Percentiles rank a stretch among this genome's conserved stretches.
These are phyloP conservation scores for Meda fulgida DNA, from an alignment of 2,797 vertebrate genomes.

Conservation along the genomic window DNA sequence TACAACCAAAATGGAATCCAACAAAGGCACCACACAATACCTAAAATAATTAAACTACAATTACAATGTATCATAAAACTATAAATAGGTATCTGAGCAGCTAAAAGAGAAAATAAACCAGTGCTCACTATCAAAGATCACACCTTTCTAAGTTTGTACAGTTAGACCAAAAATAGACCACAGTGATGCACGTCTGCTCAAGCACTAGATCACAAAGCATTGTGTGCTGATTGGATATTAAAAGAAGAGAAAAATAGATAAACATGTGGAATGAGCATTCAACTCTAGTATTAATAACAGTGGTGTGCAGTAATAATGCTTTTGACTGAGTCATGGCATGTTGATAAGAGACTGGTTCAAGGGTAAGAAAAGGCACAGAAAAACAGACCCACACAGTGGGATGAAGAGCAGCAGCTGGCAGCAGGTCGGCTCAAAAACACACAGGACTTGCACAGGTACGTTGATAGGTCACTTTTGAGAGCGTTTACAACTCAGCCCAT, in stretches of 20 bases:
- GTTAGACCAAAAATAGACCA: slow-evolving; percentile 73
- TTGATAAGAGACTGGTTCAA: slow-evolving; percentile 53
- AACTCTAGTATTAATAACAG: slow-evolving; percentile 41
- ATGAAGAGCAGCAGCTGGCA: slow-evolving; percentile 65
- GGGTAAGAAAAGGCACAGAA: slow-evolving; percentile 79
- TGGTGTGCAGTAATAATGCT: slow-evolving; percentile 39
- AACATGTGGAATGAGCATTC: slow-evolving; percentile 39
- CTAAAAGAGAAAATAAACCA: slow-evolving; percentile 60
- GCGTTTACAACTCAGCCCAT: slow-evolving; percentile 48
- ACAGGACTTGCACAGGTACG: slow-evolving; percentile 49
- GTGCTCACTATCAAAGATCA: slow-evolving; percentile 44
- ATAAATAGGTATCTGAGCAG: slow-evolving; percentile 72
- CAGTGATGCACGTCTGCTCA: slow-evolving; percentile 53
- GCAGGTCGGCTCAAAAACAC: slow-evolving; percentile 58
- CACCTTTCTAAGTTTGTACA: slow-evolving; percentile 65
- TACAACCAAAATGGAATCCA: slow-evolving; percentile 72
- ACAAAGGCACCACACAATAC: slow-evolving; percentile 77
- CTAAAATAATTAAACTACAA: slow-evolving; percentile 68
- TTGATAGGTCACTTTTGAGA: slow-evolving; percentile 36
- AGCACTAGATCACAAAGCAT: slow-evolving; percentile 51
- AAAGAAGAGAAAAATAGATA: slow-evolving; percentile 36
- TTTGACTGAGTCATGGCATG: slow-evolving; percentile 35
- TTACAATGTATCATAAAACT: slow-evolving; percentile 76
- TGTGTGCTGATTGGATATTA: slow-evolving; percentile 40
- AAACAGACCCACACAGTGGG: slow-evolving; percentile 74